Evolutionary conservation across 2,797 vertebrate genomes (phyloP), one percentile per base, ranked within the genome.

Genomic region (Megalops cyprinoides): DNA sequence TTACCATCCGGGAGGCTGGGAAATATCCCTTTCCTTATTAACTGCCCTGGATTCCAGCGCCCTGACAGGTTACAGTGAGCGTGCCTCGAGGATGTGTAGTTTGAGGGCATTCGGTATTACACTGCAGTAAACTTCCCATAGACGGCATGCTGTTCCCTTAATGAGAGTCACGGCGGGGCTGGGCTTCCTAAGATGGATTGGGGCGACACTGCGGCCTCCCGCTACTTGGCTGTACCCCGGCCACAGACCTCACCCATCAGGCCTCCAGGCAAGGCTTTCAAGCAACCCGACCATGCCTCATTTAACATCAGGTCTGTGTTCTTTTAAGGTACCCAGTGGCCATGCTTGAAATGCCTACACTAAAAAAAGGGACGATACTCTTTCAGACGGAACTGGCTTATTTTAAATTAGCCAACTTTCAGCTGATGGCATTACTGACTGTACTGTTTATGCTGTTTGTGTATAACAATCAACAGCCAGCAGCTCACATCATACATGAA

Each of bases 111-210:
- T 94, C 89, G 92, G 92, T 91, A 93, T 89, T 86, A 88, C 90
- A 92, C 90, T 91, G 92, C 92, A 89, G 89, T 92, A 92, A 89
- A 92, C 91, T 93, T 93, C 92, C 92, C 93, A 87, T 90, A 92
- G 93, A 94, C 83, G 90, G 91, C 92, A 93, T 93, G 92, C 93
- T 94, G 93, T 94, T 94, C 84, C 56, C 85, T 89, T 94, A 95
- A 94, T 93, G 92, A 94, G 91, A 93, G 93, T 89, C 92, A 91
- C 91, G 88, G 91, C 90, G 90, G 80, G 62, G 3, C 88, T 89
- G 89, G 88, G 88, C 83, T 87, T 89, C 79, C 85, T 76, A 90
- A 94, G 84, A 93, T 87, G 87, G 91, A 93, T 92, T 91, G 89
- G 89, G 87, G 34, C 48, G 3, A 46, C n/a, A 20, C 76, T 53